phyloP scores from a whole-genome alignment of 2,113 vertebrate species.

The Apeltes quadracus region DNA sequence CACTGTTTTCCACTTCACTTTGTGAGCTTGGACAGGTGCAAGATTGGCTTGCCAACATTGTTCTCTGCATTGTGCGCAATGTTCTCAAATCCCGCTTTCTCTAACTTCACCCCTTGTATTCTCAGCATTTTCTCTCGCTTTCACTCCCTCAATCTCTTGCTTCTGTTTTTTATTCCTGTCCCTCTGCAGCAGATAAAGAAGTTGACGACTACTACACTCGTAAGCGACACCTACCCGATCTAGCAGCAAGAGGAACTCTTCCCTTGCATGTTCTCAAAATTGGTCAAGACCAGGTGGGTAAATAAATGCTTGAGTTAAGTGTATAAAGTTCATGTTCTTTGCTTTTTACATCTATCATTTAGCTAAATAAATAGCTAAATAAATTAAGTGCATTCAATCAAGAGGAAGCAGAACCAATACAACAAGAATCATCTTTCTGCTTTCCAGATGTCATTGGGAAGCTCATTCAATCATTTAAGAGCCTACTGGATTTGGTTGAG shows the following conservation, averaged over 20 bases:
- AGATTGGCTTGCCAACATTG: conserved; percentile 40
- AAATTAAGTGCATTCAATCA: too few species aligned
- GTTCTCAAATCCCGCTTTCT: conserved; percentile 32
- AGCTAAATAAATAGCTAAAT: too few species aligned
- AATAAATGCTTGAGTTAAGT: conserved; percentile 4
- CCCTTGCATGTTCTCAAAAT: conserved; percentile 96
- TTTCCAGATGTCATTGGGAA: too few species aligned
- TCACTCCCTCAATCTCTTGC: conserved; percentile 20
- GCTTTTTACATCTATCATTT: background rate
- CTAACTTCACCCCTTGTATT: conserved; percentile 37
- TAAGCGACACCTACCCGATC: conserved; percentile 92
- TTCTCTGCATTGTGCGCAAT: conserved; percentile 45
- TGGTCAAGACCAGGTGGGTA: conserved; percentile 88
- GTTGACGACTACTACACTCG: conserved; percentile 96
- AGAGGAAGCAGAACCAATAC: too few species aligned
- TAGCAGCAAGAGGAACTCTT: conserved; percentile 93
- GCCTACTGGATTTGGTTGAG: too few species aligned
- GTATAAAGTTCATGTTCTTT: conserved; percentile 18
- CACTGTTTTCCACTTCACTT: conserved; percentile 58
- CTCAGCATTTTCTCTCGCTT: conserved; percentile 11
- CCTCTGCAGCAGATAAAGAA: conserved; percentile 91
- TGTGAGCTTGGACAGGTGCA: conserved; percentile 54
- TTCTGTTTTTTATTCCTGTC: conserved; percentile 16
- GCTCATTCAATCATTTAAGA: too few species aligned
- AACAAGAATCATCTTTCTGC: too few species aligned